phyloP scores from a whole-genome alignment of 2,888 invertebrate genomes.

The Chrysina gloriosa region DNA sequence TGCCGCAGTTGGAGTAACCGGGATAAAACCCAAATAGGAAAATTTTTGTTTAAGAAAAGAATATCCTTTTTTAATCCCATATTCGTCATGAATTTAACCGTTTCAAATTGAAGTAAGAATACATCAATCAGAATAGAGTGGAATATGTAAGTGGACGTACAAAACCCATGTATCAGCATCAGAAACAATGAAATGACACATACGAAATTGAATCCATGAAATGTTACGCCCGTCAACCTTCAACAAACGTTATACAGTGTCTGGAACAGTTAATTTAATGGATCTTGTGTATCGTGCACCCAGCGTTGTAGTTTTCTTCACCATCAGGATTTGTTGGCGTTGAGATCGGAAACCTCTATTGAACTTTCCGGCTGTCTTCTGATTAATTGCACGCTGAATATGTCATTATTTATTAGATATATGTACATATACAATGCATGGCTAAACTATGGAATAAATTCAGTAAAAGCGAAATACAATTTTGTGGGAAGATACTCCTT shows the following conservation, averaged over 20 bases:
- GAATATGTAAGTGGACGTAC: not conserved
- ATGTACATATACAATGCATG: too few relatives aligned
- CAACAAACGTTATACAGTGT: not conserved
- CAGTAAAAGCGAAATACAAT: too few relatives aligned
- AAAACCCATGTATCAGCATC: constrained; percentile 7
- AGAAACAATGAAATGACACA: constrained; percentile 12
- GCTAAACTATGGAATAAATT: too few relatives aligned
- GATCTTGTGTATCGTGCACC: not conserved
- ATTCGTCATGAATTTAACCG: too few relatives aligned
- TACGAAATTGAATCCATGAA: constrained; percentile 16
- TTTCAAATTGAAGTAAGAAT: not conserved
- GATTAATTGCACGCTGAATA: constrained; percentile 12
- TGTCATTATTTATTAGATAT: not conserved
- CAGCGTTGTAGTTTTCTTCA: not conserved
- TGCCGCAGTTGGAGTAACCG: too few relatives aligned
- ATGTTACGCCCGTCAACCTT: constrained; percentile 1
- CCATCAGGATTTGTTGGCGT: constrained; percentile 6
- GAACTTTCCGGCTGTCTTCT: not conserved
- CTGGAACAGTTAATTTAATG: constrained; percentile 14
- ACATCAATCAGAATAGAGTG: not conserved
- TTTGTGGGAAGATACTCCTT: not conserved
- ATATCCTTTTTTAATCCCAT: too few relatives aligned
- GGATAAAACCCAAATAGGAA: too few relatives aligned
- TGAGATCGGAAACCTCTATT: not conserved
- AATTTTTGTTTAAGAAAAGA: too few relatives aligned